A percentile compares a stretch with the other conserved stretches of the same genome.
Conservation (phyloP, 2,113 vertebrate genomes). For the Bolborhynchus lineola region DNA sequence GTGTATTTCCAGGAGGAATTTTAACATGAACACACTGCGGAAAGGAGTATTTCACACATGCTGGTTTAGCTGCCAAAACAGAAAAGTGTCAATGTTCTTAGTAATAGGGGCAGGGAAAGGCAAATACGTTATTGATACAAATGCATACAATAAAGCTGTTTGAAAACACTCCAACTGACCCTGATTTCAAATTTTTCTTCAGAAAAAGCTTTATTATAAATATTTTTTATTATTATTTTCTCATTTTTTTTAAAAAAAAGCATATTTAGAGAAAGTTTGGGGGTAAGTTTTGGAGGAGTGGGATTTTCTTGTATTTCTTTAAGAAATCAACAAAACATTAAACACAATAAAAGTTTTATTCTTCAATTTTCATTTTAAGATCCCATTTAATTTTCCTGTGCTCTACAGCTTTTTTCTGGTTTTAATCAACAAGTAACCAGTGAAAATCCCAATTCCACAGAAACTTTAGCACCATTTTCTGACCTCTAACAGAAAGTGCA, state of each 20-base stretch:
- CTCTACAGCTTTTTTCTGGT: background rate
- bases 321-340: no score
- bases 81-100: background rate
- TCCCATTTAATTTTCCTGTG: background rate
- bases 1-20: background rate
- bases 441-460: background rate
- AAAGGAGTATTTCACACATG: background rate
- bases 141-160: background rate
- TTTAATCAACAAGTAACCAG: background rate
- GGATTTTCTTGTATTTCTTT: background rate
- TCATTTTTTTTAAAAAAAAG: background rate
- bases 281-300: background rate
- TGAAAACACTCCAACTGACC: background rate
- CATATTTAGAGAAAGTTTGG: background rate
- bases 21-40: background rate
- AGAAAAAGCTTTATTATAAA: background rate
- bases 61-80: constrained; percentile 14
- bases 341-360: background rate
- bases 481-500: background rate
- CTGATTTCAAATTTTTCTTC: background rate
- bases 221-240: background rate
- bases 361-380: background rate
- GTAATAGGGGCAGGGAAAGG: background rate
- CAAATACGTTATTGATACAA: constrained; percentile 16
- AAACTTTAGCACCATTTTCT: background rate